A percentile compares a stretch with the other conserved stretches of the same genome.
These are phyloP conservation scores for Tapera naevia DNA, from an alignment of 2,797 vertebrate species.

Conservation along the genomic window DNA sequence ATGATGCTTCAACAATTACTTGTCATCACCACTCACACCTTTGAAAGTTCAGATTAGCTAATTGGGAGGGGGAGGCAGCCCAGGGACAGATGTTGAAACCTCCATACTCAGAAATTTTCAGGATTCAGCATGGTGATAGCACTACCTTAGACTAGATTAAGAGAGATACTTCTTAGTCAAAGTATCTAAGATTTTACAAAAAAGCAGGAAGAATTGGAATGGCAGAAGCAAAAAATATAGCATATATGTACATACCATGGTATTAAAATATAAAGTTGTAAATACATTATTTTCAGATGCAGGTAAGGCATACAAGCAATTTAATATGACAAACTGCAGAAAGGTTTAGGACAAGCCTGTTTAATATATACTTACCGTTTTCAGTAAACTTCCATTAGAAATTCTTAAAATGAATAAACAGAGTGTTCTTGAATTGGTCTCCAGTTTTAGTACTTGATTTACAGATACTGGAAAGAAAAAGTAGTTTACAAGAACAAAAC, in stretches of 20 bases:
- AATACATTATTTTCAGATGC: not conserved
- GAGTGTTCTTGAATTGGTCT: not conserved
- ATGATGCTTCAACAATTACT: not conserved
- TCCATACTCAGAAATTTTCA: not conserved
- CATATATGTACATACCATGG: fast-evolving
- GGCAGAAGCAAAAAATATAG: not conserved
- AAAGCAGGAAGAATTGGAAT: not conserved
- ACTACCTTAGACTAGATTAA: not conserved
- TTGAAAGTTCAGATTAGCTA: not conserved
- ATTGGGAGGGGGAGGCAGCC: not conserved
- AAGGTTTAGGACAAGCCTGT: not conserved
- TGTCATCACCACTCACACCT: not conserved
- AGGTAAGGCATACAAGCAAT: not conserved
- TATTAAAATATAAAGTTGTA: not conserved
- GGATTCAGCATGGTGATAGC: not conserved
- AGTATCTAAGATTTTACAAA: not conserved
- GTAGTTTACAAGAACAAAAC: not conserved
- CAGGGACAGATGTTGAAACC: not conserved
- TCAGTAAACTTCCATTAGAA: not conserved
- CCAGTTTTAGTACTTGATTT: not conserved
- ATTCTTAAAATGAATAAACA: not conserved
- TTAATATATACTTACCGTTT: not conserved
- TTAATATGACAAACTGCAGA: not conserved
- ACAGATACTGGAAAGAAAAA: not conserved
- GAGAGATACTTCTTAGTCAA: not conserved